phyloP scores from a whole-genome alignment of 2,113 vertebrate genomes.

The Onychostoma macrolepis region DNA sequence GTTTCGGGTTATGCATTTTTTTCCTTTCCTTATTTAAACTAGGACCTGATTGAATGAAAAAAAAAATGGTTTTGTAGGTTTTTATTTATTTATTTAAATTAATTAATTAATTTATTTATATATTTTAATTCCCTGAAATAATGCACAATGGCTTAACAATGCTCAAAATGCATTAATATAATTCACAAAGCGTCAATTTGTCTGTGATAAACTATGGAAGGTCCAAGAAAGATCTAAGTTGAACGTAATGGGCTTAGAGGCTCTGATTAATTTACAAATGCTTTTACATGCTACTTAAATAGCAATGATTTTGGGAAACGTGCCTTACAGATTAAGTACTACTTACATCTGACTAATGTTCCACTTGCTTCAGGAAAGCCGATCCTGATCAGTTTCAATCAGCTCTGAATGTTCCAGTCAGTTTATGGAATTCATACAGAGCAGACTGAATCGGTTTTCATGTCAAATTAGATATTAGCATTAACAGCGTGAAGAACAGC shows the following conservation, averaged over 20 bases:
- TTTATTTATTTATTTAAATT: too few relatives aligned
- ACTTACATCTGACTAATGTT: neutral
- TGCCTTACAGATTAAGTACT: neutral
- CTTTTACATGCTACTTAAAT: constrained; percentile 12
- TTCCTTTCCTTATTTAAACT: neutral
- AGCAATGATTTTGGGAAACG: neutral
- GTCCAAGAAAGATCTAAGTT: neutral
- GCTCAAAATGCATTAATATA: neutral
- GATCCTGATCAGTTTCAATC: neutral
- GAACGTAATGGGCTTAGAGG: constrained; percentile 7
- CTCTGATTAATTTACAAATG: neutral
- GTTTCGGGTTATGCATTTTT: too few relatives aligned
- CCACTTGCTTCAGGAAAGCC: neutral
- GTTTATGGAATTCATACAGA: neutral
- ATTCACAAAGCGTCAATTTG: neutral
- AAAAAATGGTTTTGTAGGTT: too few relatives aligned
- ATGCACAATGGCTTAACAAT: neutral
- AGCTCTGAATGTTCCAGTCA: neutral
- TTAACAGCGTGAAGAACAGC: neutral
- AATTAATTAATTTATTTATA: too few relatives aligned
- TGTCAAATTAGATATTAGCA: neutral
- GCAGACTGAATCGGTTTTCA: neutral
- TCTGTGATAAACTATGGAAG: neutral
- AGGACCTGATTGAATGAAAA: too few relatives aligned
- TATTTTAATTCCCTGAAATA: neutral